Evolutionary conservation across 37 sponge, comb jelly and placozoan genomes (phyloP), one percentile per base, ranked within the genome.

Genomic region (Tethya wilhelma): DNA sequence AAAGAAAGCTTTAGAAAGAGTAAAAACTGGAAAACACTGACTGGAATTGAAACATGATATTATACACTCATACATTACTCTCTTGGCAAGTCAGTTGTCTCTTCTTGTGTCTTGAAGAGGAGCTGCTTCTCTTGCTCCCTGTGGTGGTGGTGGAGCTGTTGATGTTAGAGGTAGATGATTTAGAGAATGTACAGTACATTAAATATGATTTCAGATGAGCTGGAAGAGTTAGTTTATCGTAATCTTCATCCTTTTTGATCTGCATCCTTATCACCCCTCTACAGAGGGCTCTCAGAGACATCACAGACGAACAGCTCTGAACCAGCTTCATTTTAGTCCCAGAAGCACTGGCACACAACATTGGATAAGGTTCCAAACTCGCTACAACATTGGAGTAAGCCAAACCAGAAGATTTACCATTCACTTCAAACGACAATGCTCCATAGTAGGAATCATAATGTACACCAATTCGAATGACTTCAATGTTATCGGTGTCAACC

Each of bases 301-400:
- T 46, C 29, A 91, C 76, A 1, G 87, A 73, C 4, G 92, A 91
- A 25, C 78, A 36, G 33, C 84, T 67, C 20, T 55, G 64, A n/a
- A 65, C 59, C 33, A 91, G 64, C 19, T 59, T 74, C 64, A 91
- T 87, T 6, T 33, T 60, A 62, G 87, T 79, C 20, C 38, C 67
- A 23, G 64, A 41, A 38, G 84, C 62, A 59, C 84, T 78, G 14
- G 87, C 64, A 67, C 92, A 91, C 20, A 83, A 34, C 82, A 91
- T 87, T 0, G 92, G 92, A 49, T 87, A 91, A 26, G 78, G 44
- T 31, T 91, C 84, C 25, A 86, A 17, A 30, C 22, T 45, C 2
- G 78, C 32, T 38, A 45, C 57, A 26, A 91, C 39, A 31, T 74
- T 60, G 12, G 60, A 28, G 70, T 60, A 91, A 29, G 88, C 88